phyloP scores from a whole-genome alignment of 2,888 invertebrate species.

The Sturmia bella region DNA sequence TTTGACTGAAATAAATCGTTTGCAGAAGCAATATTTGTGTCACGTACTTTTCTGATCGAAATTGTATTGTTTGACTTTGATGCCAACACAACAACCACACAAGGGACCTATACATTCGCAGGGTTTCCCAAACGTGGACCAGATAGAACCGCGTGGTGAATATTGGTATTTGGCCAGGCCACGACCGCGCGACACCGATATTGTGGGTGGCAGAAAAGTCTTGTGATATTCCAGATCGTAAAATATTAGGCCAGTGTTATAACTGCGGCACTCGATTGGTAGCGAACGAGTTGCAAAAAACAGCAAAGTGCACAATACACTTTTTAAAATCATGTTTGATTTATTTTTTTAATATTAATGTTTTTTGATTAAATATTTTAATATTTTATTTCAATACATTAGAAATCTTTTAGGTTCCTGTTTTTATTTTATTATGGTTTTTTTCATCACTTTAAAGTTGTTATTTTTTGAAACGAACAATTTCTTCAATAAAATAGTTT shows the following conservation, averaged over 20 bases:
- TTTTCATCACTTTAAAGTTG: too few relatives aligned
- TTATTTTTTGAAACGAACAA: too few relatives aligned
- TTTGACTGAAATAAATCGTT: constrained; percentile 8
- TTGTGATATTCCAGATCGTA: constrained; percentile 76
- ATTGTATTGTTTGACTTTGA: constrained; percentile 86
- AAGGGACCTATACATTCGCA: constrained; percentile 84
- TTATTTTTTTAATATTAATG: constrained; percentile 31
- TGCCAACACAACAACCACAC: constrained; percentile 89
- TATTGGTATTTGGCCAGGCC: constrained; percentile 75
- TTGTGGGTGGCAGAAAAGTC: constrained; percentile 77
- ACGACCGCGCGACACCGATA: constrained; percentile 78
- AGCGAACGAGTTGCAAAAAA: background rate
- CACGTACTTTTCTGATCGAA: constrained; percentile 80
- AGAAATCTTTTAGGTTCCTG: constrained; percentile 20
- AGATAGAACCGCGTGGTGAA: constrained; percentile 78
- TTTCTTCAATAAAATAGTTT: too few relatives aligned
- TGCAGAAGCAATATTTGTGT: constrained; percentile 20
- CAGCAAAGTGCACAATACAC: constrained; percentile 29
- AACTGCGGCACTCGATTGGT: constrained; percentile 75
- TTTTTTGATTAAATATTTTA: background rate
- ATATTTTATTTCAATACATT: constrained; percentile 17
- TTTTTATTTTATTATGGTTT: too few relatives aligned
- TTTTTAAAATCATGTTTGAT: constrained; percentile 30
- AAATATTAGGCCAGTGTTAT: constrained; percentile 78
- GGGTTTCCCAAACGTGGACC: constrained; percentile 79